Evolutionary conservation across 2,797 vertebrate species (phyloP).

Genomic region (Macrochelys suwanniensis): DNA sequence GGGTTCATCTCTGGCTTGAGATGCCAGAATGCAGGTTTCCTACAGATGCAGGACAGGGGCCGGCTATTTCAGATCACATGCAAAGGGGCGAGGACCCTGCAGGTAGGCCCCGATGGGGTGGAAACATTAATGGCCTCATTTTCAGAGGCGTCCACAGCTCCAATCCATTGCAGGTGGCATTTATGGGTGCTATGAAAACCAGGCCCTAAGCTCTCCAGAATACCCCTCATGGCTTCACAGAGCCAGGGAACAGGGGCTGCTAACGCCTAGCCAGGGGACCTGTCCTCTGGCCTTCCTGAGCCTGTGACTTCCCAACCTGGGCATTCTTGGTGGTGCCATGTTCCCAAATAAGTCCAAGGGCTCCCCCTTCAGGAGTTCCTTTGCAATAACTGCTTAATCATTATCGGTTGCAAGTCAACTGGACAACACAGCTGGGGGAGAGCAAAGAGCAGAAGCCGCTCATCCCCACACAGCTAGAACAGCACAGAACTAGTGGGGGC

Average conservation of each 20-base stretch:
- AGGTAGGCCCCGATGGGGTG: background rate
- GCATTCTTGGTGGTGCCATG: background rate
- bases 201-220: background rate
- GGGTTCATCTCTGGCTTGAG: background rate
- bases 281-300: background rate
- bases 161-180: background rate
- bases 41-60: background rate
- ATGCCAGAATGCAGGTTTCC: background rate
- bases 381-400: background rate
- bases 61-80: background rate
- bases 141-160: background rate
- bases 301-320: background rate
- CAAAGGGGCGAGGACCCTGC: background rate
- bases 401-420: background rate
- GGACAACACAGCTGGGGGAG: background rate
- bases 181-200: background rate
- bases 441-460: background rate
- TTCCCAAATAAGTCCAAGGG: background rate
- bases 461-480: background rate
- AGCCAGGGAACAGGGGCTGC: rapidly evolving
- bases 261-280: background rate
- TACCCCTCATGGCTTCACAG: rapidly evolving
- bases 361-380: background rate
- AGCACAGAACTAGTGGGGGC: background rate
- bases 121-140: background rate